Percentiles rank a stretch among this genome's conserved stretches.
phyloP scores from a whole-genome alignment of 2,888 invertebrate species.

The Lochmaea crataegi region DNA sequence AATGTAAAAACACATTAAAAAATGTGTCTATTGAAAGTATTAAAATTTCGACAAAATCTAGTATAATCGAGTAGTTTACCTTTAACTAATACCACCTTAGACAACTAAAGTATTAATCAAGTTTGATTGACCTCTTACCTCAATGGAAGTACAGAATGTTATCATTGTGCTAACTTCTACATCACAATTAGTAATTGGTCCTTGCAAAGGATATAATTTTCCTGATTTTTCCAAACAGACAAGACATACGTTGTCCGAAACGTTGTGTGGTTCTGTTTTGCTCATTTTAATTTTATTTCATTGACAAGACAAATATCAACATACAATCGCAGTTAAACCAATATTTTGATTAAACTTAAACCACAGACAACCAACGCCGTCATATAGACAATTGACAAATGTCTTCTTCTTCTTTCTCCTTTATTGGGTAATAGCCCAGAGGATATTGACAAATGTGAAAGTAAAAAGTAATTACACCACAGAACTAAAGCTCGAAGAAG shows the following conservation, averaged over 20 bases:
- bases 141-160: conserved; percentile 40
- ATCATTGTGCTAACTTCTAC: conserved; percentile 40
- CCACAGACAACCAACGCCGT: no score
- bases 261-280: not conserved
- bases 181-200: conserved; percentile 37
- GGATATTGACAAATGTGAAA: conserved; percentile 3
- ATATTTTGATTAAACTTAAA: no score
- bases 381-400: no score
- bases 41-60: no score
- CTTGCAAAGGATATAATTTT: conserved; percentile 38
- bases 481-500: no score
- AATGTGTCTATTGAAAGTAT: not conserved
- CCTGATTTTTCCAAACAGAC: conserved; percentile 35
- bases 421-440: no score
- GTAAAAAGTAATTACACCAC: no score
- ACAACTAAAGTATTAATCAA: not conserved
- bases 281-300: not conserved
- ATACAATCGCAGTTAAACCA: not conserved
- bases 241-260: conserved; percentile 20
- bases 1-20: conserved; percentile 11
- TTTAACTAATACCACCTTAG: not conserved
- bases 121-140: conserved; percentile 40
- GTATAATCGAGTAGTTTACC: no score
- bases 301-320: conserved; percentile 10
- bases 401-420: no score